phyloP scores from a whole-genome alignment of 2,888 invertebrate genomes.

The Tortricodes alternella region DNA sequence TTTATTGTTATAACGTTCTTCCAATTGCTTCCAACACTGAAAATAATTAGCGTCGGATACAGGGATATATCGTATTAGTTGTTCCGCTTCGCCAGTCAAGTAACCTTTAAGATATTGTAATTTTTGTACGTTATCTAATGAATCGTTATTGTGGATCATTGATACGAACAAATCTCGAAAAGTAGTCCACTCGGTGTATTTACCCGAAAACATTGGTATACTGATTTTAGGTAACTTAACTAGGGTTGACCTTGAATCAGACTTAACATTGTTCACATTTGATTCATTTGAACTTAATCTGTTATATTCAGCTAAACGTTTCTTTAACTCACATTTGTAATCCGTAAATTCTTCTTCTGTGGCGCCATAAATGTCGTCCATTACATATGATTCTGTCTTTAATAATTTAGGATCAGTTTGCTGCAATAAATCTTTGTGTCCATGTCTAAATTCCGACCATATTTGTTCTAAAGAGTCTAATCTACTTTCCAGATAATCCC shows the following conservation, averaged over 20 bases:
- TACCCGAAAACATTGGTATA: slow-evolving; percentile 29
- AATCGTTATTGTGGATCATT: not conserved
- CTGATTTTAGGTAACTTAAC: slow-evolving; percentile 18
- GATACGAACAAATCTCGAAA: slow-evolving; percentile 25
- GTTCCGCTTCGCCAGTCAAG: slow-evolving; percentile 17
- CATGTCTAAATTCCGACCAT: slow-evolving; percentile 9
- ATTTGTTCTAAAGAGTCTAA: slow-evolving; percentile 13
- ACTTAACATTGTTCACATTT: not conserved
- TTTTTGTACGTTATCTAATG: slow-evolving; percentile 17
- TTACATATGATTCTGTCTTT: not conserved
- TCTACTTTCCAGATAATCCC: slow-evolving; percentile 1
- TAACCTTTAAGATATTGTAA: slow-evolving; percentile 21
- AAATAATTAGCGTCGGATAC: slow-evolving; percentile 9
- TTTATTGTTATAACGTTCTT: slow-evolving; percentile 20
- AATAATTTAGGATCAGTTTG: not conserved
- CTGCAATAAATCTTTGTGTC: slow-evolving; percentile 15
- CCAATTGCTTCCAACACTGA: slow-evolving; percentile 7
- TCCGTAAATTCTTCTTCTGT: slow-evolving; percentile 11
- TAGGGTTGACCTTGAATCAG: not conserved
- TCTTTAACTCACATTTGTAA: slow-evolving; percentile 14
- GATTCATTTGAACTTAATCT: not conserved
- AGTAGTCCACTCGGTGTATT: slow-evolving; percentile 28
- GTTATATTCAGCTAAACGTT: not conserved
- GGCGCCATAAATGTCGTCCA: slow-evolving; percentile 1
- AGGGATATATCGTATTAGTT: slow-evolving; percentile 12